Evolutionary conservation across 2,113 vertebrate species (phyloP).

Genomic region (Phaethon lepturus): DNA sequence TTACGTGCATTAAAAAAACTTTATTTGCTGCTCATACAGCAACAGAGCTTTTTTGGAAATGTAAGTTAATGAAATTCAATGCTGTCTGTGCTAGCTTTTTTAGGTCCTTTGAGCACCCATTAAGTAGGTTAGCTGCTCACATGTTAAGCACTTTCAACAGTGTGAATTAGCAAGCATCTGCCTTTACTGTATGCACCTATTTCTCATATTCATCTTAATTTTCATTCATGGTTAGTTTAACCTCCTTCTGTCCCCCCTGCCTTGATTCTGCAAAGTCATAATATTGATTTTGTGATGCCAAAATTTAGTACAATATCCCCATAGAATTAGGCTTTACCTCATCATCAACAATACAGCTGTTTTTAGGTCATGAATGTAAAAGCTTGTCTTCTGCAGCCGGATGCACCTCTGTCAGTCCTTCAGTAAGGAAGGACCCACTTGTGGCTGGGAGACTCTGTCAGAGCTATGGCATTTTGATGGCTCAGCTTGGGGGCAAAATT

Average conservation of each 20-base stretch:
- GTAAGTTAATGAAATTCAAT: slow-evolving; percentile 6
- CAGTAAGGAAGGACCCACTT: no score
- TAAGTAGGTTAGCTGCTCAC: not conserved
- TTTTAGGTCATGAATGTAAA: not conserved
- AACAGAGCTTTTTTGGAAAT: not conserved
- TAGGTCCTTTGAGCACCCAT: not conserved
- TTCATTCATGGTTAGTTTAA: not conserved
- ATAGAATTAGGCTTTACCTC: not conserved
- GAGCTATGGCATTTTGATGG: not conserved
- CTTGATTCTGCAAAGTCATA: not conserved
- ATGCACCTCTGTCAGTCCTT: not conserved
- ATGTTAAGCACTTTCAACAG: not conserved
- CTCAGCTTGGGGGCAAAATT: not conserved
- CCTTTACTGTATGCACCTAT: not conserved
- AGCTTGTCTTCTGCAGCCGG: not conserved
- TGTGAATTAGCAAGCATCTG: not conserved
- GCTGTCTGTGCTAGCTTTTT: not conserved
- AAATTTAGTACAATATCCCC: not conserved
- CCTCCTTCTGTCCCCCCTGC: not conserved
- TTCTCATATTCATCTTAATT: not conserved
- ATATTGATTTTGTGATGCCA: not conserved
- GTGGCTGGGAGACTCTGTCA: no score
- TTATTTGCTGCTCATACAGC: not conserved
- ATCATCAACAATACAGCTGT: no score
- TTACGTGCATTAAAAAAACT: slow-evolving; percentile 21